Conservation (phyloP, 2,888 invertebrate genomes). For the Archips xylosteana region DNA sequence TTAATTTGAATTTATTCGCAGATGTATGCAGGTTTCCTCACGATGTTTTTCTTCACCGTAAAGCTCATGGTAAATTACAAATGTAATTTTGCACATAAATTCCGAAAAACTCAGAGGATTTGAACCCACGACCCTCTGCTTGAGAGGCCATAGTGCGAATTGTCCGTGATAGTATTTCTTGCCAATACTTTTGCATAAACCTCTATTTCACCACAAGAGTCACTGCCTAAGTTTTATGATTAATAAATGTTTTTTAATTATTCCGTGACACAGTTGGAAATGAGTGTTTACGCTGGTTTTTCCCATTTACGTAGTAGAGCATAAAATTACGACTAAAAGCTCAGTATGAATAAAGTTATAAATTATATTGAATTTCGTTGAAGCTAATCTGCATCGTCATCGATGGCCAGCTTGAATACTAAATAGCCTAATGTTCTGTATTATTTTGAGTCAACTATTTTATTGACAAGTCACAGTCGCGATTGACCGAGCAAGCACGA, state of each 20-base stretch:
- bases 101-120: too few relatives aligned
- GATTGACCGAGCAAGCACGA: too few relatives aligned
- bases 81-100: too few relatives aligned
- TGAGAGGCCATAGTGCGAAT: too few relatives aligned
- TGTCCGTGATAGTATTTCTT: too few relatives aligned
- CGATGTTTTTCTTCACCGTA: too few relatives aligned
- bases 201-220: not conserved
- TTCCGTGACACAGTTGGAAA: constrained; percentile 28
- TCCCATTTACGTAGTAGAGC: constrained; percentile 27
- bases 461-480: not conserved
- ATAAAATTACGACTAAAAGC: constrained; percentile 32
- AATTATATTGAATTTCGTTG: constrained; percentile 22
- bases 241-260: constrained; percentile 15
- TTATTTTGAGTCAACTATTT: not conserved
- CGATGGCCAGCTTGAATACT: constrained; percentile 23
- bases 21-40: too few relatives aligned
- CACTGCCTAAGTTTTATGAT: constrained; percentile 8
- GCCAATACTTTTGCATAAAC: too few relatives aligned
- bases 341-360: constrained; percentile 33
- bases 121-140: too few relatives aligned
- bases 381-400: constrained; percentile 22
- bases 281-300: constrained; percentile 29
- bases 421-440: constrained; percentile 8
- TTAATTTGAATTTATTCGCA: too few relatives aligned
- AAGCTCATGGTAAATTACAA: too few relatives aligned